Evolutionary conservation across 92 coral and sea anemone genomes (phyloP), one percentile per base, ranked within the genome.

Genomic region (Porites evermanni): DNA sequence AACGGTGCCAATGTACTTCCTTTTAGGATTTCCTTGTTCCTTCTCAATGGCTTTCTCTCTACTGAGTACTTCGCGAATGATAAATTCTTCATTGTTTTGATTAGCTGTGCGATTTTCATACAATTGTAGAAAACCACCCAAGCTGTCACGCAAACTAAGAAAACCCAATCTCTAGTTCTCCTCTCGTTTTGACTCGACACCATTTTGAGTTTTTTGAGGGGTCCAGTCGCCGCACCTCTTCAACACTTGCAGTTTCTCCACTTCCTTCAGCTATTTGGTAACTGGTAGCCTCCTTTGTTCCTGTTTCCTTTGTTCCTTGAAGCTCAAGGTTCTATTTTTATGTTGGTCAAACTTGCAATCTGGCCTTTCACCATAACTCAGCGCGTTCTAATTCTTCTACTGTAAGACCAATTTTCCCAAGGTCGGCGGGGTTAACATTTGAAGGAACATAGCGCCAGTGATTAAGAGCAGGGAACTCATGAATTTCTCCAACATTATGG

Each of bases 371-470:
- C 94, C 96, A 93, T 10, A 32, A 59, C 1, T 76, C 84, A 51
- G 72, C 77, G 53, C 84, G 23, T 10, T 75, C 84, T 70, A 91
- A 74, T 58, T 91, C 90, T 32, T 24, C 50, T 2, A 81, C 90
- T 67, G 79, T 50, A 21, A 67, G 74, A 51, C 92, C 93, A 73
- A 91, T 85, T 19, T 80, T 88, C 58, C 84, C 86, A 17, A 84
- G 80, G 85, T 93, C 93, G 12, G 89, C 93, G 8, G 94, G 94
- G 74, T 88, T 93, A 63, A 80, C 79, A 26, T 88, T 93, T 19
- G 95, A 89, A 6, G 85, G 86, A 32, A 89, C 82, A 58, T 92
- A 92, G 59, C 82, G 65, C 94, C 92, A 90, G 84, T 87, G 96
- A 16, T 61, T 85, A 24, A 93, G 91, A 70, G 32, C 86, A 6